These are phyloP conservation scores for Lamprologus tigripictilis DNA, from an alignment of 2,113 vertebrate species.

Conservation along the genomic window DNA sequence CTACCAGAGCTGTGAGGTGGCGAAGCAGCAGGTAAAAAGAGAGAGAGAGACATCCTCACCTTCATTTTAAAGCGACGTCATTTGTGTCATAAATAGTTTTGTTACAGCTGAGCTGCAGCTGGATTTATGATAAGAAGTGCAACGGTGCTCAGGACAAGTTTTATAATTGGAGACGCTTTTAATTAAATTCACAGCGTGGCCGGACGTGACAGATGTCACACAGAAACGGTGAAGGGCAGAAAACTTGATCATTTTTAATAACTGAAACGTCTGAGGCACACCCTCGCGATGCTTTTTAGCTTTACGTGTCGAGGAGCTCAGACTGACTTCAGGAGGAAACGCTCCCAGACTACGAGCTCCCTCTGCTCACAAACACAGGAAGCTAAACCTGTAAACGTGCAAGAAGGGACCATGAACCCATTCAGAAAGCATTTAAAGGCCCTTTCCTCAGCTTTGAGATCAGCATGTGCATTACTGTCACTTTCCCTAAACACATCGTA, in stretches of 20 bases:
- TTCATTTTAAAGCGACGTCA: background rate
- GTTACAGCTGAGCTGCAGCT: background rate
- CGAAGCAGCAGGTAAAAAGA: background rate
- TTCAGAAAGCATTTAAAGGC: background rate
- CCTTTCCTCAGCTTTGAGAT: background rate
- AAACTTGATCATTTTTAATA: background rate
- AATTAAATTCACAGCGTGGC: background rate
- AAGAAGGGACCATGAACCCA: background rate
- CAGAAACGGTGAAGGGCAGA: background rate
- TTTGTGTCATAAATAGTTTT: background rate
- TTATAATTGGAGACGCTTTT: background rate
- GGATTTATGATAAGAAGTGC: background rate
- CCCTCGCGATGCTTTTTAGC: background rate
- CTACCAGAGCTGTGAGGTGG: background rate
- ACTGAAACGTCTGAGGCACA: background rate
- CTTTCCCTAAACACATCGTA: background rate
- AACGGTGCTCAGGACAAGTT: background rate
- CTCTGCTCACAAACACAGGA: background rate
- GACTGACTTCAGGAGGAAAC: background rate
- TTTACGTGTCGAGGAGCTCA: background rate
- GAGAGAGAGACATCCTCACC: background rate
- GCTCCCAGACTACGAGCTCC: background rate
- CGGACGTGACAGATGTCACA: background rate
- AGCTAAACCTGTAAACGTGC: background rate
- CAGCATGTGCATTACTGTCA: background rate